These are phyloP conservation scores for Mastigias papua DNA, from an alignment of 30 jellyfish, hydroid and myxozoan genomes.

Conservation along the genomic window DNA sequence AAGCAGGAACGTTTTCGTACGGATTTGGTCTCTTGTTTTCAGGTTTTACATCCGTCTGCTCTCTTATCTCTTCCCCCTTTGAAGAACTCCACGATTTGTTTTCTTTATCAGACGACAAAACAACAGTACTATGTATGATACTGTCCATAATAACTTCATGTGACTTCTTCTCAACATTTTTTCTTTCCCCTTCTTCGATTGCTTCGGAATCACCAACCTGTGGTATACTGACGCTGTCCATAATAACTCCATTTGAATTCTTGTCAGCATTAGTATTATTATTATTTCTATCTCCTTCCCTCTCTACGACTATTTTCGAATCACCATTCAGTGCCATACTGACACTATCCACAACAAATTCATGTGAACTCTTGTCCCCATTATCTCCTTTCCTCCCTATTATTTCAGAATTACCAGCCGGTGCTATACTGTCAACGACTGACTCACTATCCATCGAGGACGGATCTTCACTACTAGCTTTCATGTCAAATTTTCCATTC, in stretches of 20 bases:
- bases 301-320: too few species aligned
- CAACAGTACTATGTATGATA: not conserved
- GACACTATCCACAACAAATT: not conserved
- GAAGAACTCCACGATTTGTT: not conserved
- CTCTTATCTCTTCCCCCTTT: not conserved
- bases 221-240: not conserved
- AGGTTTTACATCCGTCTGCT: not conserved
- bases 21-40: conserved; percentile 11
- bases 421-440: not conserved
- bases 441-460: not conserved
- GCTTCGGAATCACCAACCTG: not conserved
- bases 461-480: not conserved
- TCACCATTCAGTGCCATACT: too few species aligned
- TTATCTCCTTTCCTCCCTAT: not conserved
- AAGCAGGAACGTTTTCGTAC: conserved; percentile 26
- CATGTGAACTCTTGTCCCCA: not conserved
- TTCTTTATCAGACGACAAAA: not conserved
- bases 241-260: too few species aligned
- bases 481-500: not conserved
- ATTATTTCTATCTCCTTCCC: too few species aligned
- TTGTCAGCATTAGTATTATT: too few species aligned
- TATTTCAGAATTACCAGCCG: not conserved
- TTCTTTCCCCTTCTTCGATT: not conserved
- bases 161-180: not conserved
- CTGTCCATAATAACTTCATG: not conserved